Percentiles rank a stretch among this genome's conserved stretches.
Evolutionary conservation across 2,797 vertebrate species (phyloP).

Genomic region (Rhadinocentrus ornatus): DNA sequence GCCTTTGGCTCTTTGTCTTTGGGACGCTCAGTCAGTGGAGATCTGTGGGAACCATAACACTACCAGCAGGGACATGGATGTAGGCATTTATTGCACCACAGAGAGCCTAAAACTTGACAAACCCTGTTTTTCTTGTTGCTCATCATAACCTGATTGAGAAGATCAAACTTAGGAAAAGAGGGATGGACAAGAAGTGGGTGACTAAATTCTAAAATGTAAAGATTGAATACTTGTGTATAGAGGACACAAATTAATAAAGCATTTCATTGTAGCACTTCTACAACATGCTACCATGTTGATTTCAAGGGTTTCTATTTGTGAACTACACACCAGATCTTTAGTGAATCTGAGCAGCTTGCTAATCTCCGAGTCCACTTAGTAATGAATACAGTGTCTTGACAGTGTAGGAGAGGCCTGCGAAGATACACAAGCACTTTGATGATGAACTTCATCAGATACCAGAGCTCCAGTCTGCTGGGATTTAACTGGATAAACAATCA

Average conservation of each 20-base stretch:
- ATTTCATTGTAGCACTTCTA: not conserved
- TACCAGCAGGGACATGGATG: constrained; percentile 56
- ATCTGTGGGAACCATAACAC: constrained; percentile 60
- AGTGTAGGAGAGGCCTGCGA: constrained; percentile 36
- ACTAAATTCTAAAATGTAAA: constrained; percentile 20
- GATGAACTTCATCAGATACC: constrained; percentile 43
- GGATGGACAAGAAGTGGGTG: not conserved
- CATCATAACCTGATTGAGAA: constrained; percentile 44
- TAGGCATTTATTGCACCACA: constrained; percentile 53
- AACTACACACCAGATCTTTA: not conserved
- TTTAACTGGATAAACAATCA: constrained; percentile 57
- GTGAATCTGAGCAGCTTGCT: constrained; percentile 8
- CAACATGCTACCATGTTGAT: not conserved
- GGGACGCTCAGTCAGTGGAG: constrained; percentile 24
- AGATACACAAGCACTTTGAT: constrained; percentile 31
- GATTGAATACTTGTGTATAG: not conserved
- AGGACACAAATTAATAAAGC: not conserved
- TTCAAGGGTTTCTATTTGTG: constrained; percentile 6
- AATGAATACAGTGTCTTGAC: constrained; percentile 10
- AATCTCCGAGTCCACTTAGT: constrained; percentile 1
- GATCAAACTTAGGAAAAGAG: constrained; percentile 5
- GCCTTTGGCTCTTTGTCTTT: constrained; percentile 30
- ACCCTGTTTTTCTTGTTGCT: constrained; percentile 69
- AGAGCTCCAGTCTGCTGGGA: constrained; percentile 49
- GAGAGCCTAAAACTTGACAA: constrained; percentile 47